Evolutionary conservation across 2,888 invertebrate genomes (phyloP), one percentile per base, ranked within the genome.

Genomic region (Harpagoxenus sublaevis): DNA sequence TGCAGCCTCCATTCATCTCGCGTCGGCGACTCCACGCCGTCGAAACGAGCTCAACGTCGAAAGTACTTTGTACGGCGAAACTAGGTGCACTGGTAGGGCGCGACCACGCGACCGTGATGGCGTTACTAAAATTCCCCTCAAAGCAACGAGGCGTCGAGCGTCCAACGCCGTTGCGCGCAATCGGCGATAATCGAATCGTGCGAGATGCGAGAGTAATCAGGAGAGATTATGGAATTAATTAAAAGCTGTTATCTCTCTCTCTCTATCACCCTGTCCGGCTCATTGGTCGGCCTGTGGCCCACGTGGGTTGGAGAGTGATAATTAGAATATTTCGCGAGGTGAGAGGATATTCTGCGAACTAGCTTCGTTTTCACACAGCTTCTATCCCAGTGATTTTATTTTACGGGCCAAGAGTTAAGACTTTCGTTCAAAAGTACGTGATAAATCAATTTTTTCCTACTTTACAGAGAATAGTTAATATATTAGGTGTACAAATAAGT

Each of bases 221-320:
- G 35, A 66, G 60, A 83, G 66, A 83, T 83, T 83, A 83, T 77
- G 66, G 51, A 83, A 83, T 83, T 83, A 83, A 83, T 83, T 83
- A 78, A 74, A 83, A n/a, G 48, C 66, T 28, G 35, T 83, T 83
- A 66, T 83, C 66, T 68, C 39, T 23, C 66, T 45, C 68, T 35
- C 3, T 42, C 51, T 55, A 55, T 55, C 53, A 15, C 35, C 18
- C 42, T 53, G 66, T 18, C 45, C 55, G 57, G 39, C 15, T 66
- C 60, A 48, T 51, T 48, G 66, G 28, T 51, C 60, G 9, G 15
- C 12, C 18, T 39, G 77, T 31, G 65, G 12, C 39, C n/a, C 42
- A 39, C 28, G 23, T 12, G 39, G 5, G 18, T 28, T 57, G 23
- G 12, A 74, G 35, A 28, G 39, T 48, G 55, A 83, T 65, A 48